Evolutionary conservation across 1,140 invertebrate species (phyloP).

Genomic region (Drosophila lacteicornis): DNA sequence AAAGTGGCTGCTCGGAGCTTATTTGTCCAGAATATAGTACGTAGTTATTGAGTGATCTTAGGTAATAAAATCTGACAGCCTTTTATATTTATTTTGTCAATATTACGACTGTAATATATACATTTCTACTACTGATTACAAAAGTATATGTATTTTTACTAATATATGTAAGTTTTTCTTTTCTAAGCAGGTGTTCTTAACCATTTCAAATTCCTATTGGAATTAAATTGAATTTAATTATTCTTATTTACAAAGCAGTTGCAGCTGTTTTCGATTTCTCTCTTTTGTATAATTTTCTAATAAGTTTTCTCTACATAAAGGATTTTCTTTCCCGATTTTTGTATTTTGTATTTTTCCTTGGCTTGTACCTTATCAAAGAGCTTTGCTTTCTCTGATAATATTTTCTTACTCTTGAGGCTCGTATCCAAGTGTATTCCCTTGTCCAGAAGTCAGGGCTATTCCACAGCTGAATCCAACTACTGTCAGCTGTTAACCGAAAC

Average conservation of each 20-base stretch:
- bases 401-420: background rate
- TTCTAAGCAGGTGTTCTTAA: background rate
- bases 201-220: too few relatives aligned
- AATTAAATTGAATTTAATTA: background rate
- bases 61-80: background rate
- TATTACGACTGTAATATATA: background rate
- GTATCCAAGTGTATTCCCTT: background rate
- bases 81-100: background rate
- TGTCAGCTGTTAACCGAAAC: slow-evolving; percentile 13
- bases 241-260: too few relatives aligned
- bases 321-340: background rate
- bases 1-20: background rate
- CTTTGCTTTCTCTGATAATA: background rate
- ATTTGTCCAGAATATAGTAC: background rate
- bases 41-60: background rate
- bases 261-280: background rate
- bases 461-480: slow-evolving; percentile 2
- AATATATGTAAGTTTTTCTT: background rate
- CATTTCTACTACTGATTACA: background rate
- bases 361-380: background rate
- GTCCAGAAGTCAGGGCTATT: background rate
- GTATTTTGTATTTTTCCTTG: background rate
- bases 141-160: background rate
- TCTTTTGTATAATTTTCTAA: background rate
- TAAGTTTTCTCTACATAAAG: background rate